Percentiles rank a stretch among this genome's conserved stretches.
phyloP scores from a whole-genome alignment of 2,888 invertebrate genomes.

The Acrobasis suavella region DNA sequence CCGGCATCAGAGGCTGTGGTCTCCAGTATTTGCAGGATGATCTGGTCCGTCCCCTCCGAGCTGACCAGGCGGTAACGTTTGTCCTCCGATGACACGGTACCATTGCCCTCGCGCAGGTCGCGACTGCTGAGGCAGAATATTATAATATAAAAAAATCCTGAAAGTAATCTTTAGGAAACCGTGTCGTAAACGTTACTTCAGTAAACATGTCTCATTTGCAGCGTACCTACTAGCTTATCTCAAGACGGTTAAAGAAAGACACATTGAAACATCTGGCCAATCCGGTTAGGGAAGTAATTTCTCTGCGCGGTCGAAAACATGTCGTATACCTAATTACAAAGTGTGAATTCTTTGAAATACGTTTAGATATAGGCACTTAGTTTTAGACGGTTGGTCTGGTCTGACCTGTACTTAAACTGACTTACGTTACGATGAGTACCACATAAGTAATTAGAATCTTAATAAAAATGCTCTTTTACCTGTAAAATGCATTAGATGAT shows the following conservation, averaged over 20 bases:
- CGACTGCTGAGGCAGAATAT: constrained; percentile 64
- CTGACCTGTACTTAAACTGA: background rate
- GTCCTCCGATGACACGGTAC: constrained; percentile 38
- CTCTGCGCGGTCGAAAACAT: too few relatives aligned
- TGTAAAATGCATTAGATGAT: constrained; percentile 67
- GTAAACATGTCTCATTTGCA: too few relatives aligned
- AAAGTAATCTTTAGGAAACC: background rate
- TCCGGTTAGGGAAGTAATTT: too few relatives aligned
- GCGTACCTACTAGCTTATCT: too few relatives aligned
- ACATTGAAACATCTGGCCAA: too few relatives aligned
- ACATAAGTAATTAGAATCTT: background rate
- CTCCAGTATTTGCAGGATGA: constrained; percentile 53
- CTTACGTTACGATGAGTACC: background rate
- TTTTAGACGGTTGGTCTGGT: background rate
- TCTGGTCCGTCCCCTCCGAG: constrained; percentile 47
- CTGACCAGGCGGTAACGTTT: constrained; percentile 58
- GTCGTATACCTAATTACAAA: too few relatives aligned
- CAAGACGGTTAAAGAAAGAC: too few relatives aligned
- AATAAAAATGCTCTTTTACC: constrained; percentile 44
- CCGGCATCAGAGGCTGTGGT: constrained; percentile 62
- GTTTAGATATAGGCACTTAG: too few relatives aligned
- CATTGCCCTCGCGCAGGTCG: constrained; percentile 59
- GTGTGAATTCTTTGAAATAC: too few relatives aligned
- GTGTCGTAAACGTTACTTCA: too few relatives aligned
- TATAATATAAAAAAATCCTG: constrained; percentile 3